phyloP scores from a whole-genome alignment of 2,113 vertebrate genomes.

The Scatophagus argus region DNA sequence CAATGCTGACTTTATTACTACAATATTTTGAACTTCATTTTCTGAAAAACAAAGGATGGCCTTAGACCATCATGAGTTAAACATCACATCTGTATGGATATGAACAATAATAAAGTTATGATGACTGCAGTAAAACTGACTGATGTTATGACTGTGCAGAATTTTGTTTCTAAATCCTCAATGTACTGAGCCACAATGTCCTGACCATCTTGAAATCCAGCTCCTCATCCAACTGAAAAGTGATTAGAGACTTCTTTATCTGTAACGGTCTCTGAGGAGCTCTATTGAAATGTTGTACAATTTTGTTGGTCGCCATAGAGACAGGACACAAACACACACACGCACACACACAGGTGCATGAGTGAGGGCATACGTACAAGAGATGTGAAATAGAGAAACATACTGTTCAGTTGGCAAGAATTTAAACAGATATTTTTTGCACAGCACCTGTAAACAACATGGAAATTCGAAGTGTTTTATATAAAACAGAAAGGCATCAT shows the following conservation, averaged over 20 bases:
- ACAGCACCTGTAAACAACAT: neutral
- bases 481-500: neutral
- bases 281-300: neutral
- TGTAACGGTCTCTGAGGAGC: neutral
- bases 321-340: neutral
- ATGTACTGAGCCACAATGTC: neutral
- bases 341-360: neutral
- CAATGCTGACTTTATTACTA: neutral
- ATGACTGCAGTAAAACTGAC: neutral
- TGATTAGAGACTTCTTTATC: neutral
- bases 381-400: neutral
- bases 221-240: neutral
- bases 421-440: neutral
- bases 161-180: neutral
- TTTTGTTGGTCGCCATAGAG: neutral
- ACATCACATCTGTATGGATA: too few relatives aligned
- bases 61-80: too few relatives aligned
- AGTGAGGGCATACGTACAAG: neutral
- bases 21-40: constrained; percentile 7
- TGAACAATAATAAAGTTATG: neutral
- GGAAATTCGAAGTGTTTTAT: neutral
- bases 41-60: neutral
- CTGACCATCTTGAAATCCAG: neutral
- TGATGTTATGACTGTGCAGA: neutral
- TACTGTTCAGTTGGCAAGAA: neutral